Evolutionary conservation across 2,888 invertebrate species (phyloP).

Genomic region (Laspeyria flexula): DNA sequence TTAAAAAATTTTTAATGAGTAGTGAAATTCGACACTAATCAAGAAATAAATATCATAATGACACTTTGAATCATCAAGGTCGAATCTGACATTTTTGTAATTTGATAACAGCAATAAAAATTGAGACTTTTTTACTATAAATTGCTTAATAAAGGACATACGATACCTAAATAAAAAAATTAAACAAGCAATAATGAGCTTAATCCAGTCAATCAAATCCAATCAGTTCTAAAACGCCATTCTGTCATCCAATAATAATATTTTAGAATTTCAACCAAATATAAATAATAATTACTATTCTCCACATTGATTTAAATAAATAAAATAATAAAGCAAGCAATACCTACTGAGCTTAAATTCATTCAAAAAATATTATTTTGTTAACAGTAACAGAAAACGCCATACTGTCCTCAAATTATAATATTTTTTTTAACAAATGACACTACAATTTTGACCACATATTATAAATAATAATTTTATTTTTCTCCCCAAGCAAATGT

Average conservation of each 20-base stretch:
- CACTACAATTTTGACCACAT: no score
- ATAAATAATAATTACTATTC: neutral
- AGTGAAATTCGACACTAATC: conserved; percentile 19
- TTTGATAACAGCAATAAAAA: conserved; percentile 9
- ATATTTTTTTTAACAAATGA: no score
- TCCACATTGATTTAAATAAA: no score
- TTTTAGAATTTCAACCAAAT: neutral
- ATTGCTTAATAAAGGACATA: neutral
- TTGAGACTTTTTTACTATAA: neutral
- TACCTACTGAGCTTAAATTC: no score
- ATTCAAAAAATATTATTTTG: no score
- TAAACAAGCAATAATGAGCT: no score
- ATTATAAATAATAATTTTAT: no score
- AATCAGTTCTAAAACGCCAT: no score
- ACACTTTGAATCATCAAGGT: neutral
- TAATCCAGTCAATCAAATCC: neutral
- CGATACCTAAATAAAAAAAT: neutral
- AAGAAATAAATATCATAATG: neutral
- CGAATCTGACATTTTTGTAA: conserved; percentile 22
- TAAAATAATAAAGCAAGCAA: no score
- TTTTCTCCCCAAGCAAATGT: no score
- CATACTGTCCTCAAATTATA: no score
- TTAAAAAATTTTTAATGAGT: conserved; percentile 11
- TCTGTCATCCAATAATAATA: conserved; percentile 1
- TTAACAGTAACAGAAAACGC: no score